A percentile compares a stretch with the other conserved stretches of the same genome.
These are phyloP conservation scores for Cuculus canorus DNA, from an alignment of 2,797 vertebrate species.

Conservation along the genomic window DNA sequence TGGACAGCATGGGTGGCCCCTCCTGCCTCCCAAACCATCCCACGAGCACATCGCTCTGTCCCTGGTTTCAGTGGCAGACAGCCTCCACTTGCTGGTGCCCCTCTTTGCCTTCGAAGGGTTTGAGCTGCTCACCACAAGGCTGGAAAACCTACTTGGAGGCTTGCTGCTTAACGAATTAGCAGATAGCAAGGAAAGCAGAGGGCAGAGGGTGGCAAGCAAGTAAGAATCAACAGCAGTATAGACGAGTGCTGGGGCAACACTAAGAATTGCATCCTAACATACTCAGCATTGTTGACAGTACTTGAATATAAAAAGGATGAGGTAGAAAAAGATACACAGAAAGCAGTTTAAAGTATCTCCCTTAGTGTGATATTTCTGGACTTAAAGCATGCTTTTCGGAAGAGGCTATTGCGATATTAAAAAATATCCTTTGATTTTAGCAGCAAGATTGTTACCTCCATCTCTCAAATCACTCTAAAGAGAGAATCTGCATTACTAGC, in stretches of 20 bases:
- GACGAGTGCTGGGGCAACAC: background rate
- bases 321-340: background rate
- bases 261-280: background rate
- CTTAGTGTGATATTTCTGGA: background rate
- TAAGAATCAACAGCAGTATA: background rate
- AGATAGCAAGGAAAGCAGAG: background rate
- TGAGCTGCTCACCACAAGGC: background rate
- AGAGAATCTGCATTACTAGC: background rate
- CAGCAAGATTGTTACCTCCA: background rate
- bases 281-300: background rate
- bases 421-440: background rate
- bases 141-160: background rate
- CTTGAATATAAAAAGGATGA: background rate
- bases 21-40: background rate
- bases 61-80: background rate
- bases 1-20: background rate
- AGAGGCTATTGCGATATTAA: background rate
- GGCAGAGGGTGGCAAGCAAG: background rate
- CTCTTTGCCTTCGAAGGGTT: background rate
- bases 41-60: background rate
- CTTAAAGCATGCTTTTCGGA: background rate
- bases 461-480: background rate
- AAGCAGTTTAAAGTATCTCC: background rate
- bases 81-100: accelerated
- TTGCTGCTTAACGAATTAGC: background rate